A percentile compares a stretch with the other conserved stretches of the same genome.
phyloP scores from a whole-genome alignment of 2,797 vertebrate species.

The Miichthys miiuy region DNA sequence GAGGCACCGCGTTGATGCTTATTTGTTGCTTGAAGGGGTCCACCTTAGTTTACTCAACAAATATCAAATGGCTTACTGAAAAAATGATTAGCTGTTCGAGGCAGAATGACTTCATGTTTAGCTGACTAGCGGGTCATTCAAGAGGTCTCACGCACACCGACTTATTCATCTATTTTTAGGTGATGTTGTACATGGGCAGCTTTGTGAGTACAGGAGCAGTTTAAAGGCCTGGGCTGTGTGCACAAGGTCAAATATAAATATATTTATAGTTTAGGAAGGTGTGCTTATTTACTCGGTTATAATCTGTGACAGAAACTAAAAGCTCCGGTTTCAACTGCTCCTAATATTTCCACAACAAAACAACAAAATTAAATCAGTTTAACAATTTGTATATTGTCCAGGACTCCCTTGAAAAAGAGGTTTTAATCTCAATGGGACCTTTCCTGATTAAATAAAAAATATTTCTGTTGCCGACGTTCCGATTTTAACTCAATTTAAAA shows the following conservation, averaged over 20 bases:
- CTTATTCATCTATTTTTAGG: slow-evolving; percentile 55
- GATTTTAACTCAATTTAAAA: slow-evolving; percentile 47
- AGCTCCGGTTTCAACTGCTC: background rate
- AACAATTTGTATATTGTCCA: background rate
- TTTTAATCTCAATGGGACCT: too few species aligned
- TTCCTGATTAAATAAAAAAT: background rate
- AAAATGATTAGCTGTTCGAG: slow-evolving; percentile 61
- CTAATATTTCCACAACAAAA: slow-evolving; percentile 12
- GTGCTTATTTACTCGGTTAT: slow-evolving; percentile 26
- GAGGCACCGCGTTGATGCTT: slow-evolving; percentile 50
- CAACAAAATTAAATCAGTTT: background rate
- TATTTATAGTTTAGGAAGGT: slow-evolving; percentile 25
- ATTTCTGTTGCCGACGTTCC: background rate
- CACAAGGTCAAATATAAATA: slow-evolving; percentile 53
- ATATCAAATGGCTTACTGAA: slow-evolving; percentile 63
- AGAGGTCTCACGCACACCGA: slow-evolving; percentile 33
- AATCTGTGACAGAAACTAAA: slow-evolving; percentile 1
- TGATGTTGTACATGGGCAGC: slow-evolving; percentile 39
- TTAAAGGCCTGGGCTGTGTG: slow-evolving; percentile 34
- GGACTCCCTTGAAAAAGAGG: too few species aligned
- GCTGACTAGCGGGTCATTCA: slow-evolving; percentile 40
- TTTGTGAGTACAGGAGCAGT: slow-evolving; percentile 38
- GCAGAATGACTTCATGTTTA: slow-evolving; percentile 38
- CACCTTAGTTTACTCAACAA: slow-evolving; percentile 68
- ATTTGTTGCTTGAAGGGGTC: slow-evolving; percentile 55